Evolutionary conservation across 2,888 invertebrate species (phyloP).

Genomic region (Apotomis betuletana): DNA sequence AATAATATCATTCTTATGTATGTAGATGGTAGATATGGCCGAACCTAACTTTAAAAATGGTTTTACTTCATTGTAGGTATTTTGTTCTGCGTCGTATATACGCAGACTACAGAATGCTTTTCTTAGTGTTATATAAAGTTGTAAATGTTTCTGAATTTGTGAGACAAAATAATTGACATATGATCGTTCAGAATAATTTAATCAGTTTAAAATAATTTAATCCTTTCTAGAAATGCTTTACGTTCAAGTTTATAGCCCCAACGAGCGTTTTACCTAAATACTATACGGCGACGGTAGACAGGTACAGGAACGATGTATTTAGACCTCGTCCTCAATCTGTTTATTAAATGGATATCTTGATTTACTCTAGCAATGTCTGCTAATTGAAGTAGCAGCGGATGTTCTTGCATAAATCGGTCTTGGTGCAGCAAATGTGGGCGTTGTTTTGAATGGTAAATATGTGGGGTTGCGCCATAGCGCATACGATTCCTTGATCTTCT

Average conservation of each 20-base stretch:
- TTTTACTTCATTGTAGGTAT: too few relatives aligned
- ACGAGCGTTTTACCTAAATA: conserved; percentile 7
- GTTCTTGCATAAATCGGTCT: neutral
- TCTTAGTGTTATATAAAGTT: too few relatives aligned
- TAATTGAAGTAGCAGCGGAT: conserved; percentile 15
- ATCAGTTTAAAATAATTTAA: too few relatives aligned
- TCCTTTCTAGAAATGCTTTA: too few relatives aligned
- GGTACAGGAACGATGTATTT: conserved; percentile 16
- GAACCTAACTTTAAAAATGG: too few relatives aligned
- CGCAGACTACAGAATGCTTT: too few relatives aligned
- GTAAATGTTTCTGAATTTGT: too few relatives aligned
- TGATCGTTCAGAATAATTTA: too few relatives aligned
- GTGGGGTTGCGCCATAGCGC: neutral
- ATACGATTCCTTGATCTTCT: neutral
- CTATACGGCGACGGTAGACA: conserved; percentile 18
- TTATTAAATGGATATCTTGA: conserved; percentile 4
- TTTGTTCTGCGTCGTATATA: too few relatives aligned
- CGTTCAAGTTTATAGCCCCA: neutral
- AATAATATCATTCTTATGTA: too few relatives aligned
- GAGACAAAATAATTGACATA: too few relatives aligned
- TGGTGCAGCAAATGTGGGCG: neutral
- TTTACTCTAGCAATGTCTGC: conserved; percentile 23
- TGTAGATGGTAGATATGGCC: too few relatives aligned
- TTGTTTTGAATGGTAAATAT: neutral
- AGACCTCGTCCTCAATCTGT: conserved; percentile 5